phyloP scores from a whole-genome alignment of 1,140 invertebrate genomes.

The Steinernema feltiae region DNA sequence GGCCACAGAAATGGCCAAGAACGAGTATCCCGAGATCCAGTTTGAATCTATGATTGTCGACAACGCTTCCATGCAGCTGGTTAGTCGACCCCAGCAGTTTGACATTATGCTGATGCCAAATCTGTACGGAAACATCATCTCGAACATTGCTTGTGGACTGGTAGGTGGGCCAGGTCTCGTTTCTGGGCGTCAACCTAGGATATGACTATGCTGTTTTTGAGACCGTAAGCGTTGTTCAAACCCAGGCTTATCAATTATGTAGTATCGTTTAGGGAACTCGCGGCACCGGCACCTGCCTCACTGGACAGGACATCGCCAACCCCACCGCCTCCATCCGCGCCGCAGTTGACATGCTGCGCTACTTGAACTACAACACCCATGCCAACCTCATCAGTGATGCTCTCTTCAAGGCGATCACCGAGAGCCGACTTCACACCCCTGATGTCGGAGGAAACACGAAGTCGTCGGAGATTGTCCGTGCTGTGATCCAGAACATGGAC shows the following conservation, averaged over 20 bases:
- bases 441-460: conserved; percentile 43
- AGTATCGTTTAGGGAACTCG: conserved; percentile 68
- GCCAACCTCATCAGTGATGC: conserved; percentile 35
- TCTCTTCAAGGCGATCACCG: conserved; percentile 42
- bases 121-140: conserved; percentile 92
- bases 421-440: conserved; percentile 39
- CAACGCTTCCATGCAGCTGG: conserved; percentile 72
- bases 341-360: conserved; percentile 46
- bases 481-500: conserved; percentile 38
- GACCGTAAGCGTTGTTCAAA: conserved; percentile 66
- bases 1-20: conserved; percentile 36
- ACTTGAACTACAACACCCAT: conserved; percentile 30
- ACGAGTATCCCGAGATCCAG: conserved; percentile 46
- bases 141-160: conserved; percentile 89
- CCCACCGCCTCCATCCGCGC: conserved; percentile 63
- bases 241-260: neutral
- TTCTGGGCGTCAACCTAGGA: conserved; percentile 87
- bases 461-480: conserved; percentile 34
- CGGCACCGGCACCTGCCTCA: conserved; percentile 83
- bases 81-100: conserved; percentile 91
- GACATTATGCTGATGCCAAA: conserved; percentile 97
- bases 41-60: conserved; percentile 54
- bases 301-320: conserved; percentile 90
- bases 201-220: conserved; percentile 66
- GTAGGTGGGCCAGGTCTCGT: conserved; percentile 89